Evolutionary conservation across 2,888 invertebrate genomes (phyloP), one percentile per base, ranked within the genome.

Genomic region (Melanargia galathea): DNA sequence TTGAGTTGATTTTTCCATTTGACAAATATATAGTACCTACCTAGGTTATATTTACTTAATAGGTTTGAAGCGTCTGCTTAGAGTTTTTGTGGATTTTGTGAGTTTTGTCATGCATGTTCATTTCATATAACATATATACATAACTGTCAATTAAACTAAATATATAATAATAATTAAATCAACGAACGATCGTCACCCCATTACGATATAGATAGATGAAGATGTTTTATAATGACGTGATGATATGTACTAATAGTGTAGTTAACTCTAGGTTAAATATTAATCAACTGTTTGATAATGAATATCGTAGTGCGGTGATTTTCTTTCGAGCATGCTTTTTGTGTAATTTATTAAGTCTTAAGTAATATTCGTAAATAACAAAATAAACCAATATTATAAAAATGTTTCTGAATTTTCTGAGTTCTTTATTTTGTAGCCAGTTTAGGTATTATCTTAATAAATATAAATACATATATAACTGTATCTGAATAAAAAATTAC

Each of bases 41-140:
- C 24, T 55, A 56, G 51, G 33, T 43, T 52, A 18, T 51, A 20
- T 46, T 51, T 30, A 54, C 5, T 51, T 24, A 46, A 43, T 57
- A 63, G 43, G 10, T 45, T 30, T 45, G 24, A 55, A 56, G 10
- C 49, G 38, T 38, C 33, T 59, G 24, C 24, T 22, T 59, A 35
- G 48, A 40, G 54, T 30, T 54, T 18, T 48, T n/a, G 35, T 57
- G 48, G 46, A 54, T 57, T 48, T 54, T 22, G 43, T 57, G 13
- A 35, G 57, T 61, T 51, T 46, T 52, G 22, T 66, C 66, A 68
- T 73, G 78, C 79, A 79, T 78, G 80, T 69, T 61, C 73, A 73
- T 68, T 65, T 66, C 73, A 73, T 71, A 63, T 51, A 35, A 63
- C 67, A 70, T 71, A 55, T 63, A 35, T 56, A 65, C 58, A 64